phyloP scores from a whole-genome alignment of 2,888 invertebrate genomes.

The Pristionchus maxplancki region DNA sequence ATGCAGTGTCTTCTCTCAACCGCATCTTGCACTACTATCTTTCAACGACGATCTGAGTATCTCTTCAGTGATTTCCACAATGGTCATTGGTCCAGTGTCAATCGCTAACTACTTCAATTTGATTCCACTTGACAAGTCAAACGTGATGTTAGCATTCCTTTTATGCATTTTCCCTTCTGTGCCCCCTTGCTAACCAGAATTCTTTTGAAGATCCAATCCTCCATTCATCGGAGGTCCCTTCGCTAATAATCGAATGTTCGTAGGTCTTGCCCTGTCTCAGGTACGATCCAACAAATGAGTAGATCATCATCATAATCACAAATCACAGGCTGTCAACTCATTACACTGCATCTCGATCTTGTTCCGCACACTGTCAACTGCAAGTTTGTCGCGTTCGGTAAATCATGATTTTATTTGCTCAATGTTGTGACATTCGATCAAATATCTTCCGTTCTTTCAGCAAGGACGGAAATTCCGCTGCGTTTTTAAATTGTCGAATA shows the following conservation, averaged over 20 bases:
- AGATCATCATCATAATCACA: too few relatives aligned
- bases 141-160: background rate
- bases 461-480: background rate
- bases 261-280: too few relatives aligned
- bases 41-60: too few relatives aligned
- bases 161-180: too few relatives aligned
- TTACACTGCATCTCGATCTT: background rate
- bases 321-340: background rate
- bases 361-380: background rate
- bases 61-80: too few relatives aligned
- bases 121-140: background rate
- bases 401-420: background rate
- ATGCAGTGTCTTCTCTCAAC: too few relatives aligned
- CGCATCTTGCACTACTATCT: too few relatives aligned
- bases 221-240: too few relatives aligned
- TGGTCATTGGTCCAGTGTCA: background rate
- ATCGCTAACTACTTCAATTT: background rate
- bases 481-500: background rate
- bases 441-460: background rate
- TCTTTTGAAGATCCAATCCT: too few relatives aligned
- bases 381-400: background rate
- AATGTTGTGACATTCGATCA: background rate
- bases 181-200: too few relatives aligned
- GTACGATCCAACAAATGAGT: too few relatives aligned
- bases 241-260: too few relatives aligned